Base-by-base conservation (phyloP, 1,140 invertebrate species). In the Leucophenga varia region DNA sequence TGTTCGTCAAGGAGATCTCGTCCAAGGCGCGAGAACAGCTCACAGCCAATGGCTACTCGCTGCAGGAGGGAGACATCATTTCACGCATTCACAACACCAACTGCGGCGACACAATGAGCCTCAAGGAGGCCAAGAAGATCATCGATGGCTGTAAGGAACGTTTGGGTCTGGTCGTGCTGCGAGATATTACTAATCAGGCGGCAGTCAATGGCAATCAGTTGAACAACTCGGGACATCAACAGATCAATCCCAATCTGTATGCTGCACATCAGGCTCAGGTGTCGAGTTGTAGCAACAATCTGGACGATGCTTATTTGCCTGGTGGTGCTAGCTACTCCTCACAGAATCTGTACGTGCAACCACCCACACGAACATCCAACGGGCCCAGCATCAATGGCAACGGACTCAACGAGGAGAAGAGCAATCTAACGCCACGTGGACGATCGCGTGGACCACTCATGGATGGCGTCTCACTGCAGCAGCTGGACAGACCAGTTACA, bases 111-210 rank as follows among this genome's bases (percentile, higher is more conserved):
- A 85, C 87, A 20, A 88, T 98, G 83, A 94, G 90, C 22, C 74
- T 98, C 5, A 94, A 95, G 73, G 95, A 98, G 74, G 95, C 94
- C 2, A 87, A 85, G 59, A 96, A 97, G 77, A 82, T 97, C 30
- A 88, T 98, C 47, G 95, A 98, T 49, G 86, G 88, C 43, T 87
- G 86, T 54, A 96, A 95, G 73, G 95, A 98, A 52, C 88, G 93
- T 57, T 76, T 98, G 9, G 92, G 92, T 56, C 78, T 98, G 5
- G 88, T 95, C 0, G 82, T 95, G 3, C 84, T 87, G 2, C 81
- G 91, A 43, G 91, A 95, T 50, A 74, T 81, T 2, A 79, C 67
- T 31, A 74, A 70, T 30, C 64, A 75, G 37, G 48, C 45, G 57
- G 52, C 58, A 59, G n/a, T n/a, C n/a, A 79, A 77, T 39, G 32